Evolutionary conservation across 2,888 invertebrate species (phyloP).

Genomic region (Ophioninae sp.): DNA sequence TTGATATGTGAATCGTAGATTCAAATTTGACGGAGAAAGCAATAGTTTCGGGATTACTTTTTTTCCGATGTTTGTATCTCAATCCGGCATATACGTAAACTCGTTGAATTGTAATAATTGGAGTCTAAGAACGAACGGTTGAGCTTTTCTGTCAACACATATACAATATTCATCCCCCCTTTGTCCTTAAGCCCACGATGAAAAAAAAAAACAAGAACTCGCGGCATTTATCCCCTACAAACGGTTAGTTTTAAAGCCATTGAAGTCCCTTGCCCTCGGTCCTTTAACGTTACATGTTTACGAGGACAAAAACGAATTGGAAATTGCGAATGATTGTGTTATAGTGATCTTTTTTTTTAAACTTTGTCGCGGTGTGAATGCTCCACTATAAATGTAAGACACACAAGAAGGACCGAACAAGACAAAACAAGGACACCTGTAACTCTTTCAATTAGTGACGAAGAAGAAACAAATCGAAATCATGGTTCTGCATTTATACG

Average conservation of each 20-base stretch:
- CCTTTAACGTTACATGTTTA: constrained; percentile 39
- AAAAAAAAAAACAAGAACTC: constrained; percentile 31
- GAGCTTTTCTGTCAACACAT: constrained; percentile 30
- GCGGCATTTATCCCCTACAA: constrained; percentile 46
- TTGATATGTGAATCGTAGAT: constrained; percentile 26
- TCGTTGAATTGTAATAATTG: constrained; percentile 37
- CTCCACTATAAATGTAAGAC: constrained; percentile 42
- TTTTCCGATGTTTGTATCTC: constrained; percentile 28
- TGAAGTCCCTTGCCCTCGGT: constrained; percentile 30
- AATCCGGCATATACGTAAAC: constrained; percentile 39
- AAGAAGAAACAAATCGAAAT: constrained; percentile 61
- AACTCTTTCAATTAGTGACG: constrained; percentile 44
- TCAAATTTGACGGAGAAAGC: constrained; percentile 7
- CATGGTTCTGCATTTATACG: constrained; percentile 54
- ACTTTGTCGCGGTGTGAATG: constrained; percentile 25
- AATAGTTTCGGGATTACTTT: constrained; percentile 20
- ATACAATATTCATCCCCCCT: constrained; percentile 30
- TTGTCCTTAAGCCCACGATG: neutral
- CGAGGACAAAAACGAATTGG: constrained; percentile 34
- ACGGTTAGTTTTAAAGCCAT: constrained; percentile 53
- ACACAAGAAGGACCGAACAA: constrained; percentile 36
- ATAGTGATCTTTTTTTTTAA: constrained; percentile 35
- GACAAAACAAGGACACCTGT: constrained; percentile 29
- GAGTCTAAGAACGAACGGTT: constrained; percentile 30
- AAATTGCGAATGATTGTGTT: constrained; percentile 45